These are phyloP conservation scores for Habroteleia sp. DNA, from an alignment of 2,888 invertebrate species.

Conservation along the genomic window DNA sequence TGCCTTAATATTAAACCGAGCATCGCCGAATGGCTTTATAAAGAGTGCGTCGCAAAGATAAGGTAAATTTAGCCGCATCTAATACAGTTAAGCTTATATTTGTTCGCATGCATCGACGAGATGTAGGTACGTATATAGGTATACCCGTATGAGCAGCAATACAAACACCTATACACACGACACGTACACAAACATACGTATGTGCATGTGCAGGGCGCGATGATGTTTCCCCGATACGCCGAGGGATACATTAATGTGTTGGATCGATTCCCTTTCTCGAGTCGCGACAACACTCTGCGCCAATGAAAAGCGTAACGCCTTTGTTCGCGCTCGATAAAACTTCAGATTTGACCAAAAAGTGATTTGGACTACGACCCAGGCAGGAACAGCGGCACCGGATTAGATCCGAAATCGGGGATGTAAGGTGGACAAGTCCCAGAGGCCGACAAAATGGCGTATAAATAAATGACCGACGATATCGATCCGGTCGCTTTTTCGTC, in stretches of 20 bases:
- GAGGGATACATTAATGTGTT: constrained; percentile 73
- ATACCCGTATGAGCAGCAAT: constrained; percentile 24
- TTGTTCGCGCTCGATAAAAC: constrained; percentile 25
- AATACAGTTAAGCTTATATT: constrained; percentile 31
- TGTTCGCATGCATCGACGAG: constrained; percentile 37
- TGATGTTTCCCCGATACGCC: constrained; percentile 67
- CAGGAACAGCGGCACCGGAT: background rate
- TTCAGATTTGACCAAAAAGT: too few species aligned
- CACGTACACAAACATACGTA: constrained; percentile 10
- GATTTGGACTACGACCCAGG: background rate
- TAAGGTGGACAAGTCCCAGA: background rate
- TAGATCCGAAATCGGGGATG: background rate
- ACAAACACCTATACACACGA: constrained; percentile 7
- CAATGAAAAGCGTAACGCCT: constrained; percentile 48
- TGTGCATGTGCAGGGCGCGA: constrained; percentile 28
- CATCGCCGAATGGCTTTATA: constrained; percentile 64
- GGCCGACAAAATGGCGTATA: constrained; percentile 25
- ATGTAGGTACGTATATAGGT: constrained; percentile 20
- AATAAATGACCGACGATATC: constrained; percentile 44
- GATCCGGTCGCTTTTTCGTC: constrained; percentile 29
- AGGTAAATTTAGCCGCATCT: constrained; percentile 55
- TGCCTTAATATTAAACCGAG: constrained; percentile 66
- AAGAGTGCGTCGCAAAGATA: constrained; percentile 53
- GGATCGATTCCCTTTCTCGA: constrained; percentile 77
- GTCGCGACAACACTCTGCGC: constrained; percentile 66